A percentile compares a stretch with the other conserved stretches of the same genome.
These are phyloP conservation scores for Xiphias gladius DNA, from an alignment of 2,113 vertebrate species.

Conservation along the genomic window DNA sequence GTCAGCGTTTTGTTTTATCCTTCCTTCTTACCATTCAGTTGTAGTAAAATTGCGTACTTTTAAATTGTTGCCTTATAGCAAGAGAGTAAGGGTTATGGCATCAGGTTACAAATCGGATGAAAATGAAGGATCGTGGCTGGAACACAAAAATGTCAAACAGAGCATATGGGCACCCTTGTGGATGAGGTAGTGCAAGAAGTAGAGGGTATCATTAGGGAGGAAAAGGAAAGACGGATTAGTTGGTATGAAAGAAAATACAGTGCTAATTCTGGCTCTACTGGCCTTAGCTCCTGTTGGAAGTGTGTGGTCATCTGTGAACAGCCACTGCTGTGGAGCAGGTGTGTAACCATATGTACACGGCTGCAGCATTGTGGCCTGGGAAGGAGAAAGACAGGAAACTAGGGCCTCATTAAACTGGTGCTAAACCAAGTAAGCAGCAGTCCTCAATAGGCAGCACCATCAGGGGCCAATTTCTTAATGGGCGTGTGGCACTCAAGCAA, in stretches of 20 bases:
- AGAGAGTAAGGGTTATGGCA: background rate
- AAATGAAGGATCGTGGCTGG: constrained; percentile 1
- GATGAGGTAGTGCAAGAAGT: background rate
- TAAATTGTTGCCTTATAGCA: constrained; percentile 12
- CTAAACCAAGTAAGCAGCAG: constrained; percentile 58
- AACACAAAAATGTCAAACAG: constrained; percentile 11
- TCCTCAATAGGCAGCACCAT: constrained; percentile 25
- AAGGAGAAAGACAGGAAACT: constrained; percentile 45
- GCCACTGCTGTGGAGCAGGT: constrained; percentile 88
- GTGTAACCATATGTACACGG: constrained; percentile 78
- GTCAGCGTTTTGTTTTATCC: constrained; percentile 63
- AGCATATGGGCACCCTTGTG: background rate
- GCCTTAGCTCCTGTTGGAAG: constrained; percentile 61
- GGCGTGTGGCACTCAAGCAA: background rate
- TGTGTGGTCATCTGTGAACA: constrained; percentile 90
- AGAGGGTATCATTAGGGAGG: background rate
- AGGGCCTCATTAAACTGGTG: constrained; percentile 51
- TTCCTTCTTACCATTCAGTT: constrained; percentile 27
- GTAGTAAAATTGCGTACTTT: constrained; percentile 29
- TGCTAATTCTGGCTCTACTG: background rate
- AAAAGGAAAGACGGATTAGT: background rate
- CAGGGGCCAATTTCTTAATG: constrained; percentile 16
- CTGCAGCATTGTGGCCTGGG: constrained; percentile 23
- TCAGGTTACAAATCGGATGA: constrained; percentile 9
- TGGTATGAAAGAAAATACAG: constrained; percentile 9